Percentiles rank a stretch among this genome's conserved stretches.
Conservation (phyloP, 2,888 invertebrate species). For the Pherbina coryleti region DNA sequence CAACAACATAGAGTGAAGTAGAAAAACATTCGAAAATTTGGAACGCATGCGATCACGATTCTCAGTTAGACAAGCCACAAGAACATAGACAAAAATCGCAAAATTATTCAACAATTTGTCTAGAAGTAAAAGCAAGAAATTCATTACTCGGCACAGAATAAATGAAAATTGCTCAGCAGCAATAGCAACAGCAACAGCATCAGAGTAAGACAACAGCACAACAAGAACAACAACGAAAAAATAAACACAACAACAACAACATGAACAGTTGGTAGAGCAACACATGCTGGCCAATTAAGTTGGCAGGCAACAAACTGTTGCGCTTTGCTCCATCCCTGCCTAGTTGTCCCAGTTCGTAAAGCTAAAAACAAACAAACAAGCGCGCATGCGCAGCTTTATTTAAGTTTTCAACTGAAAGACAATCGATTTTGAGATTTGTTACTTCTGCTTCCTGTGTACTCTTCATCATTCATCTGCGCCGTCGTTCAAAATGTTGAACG, state of each 20-base stretch:
- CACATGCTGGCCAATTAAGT: slow-evolving; percentile 58
- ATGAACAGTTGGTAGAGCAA: slow-evolving; percentile 1
- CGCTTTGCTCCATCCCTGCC: slow-evolving; percentile 13
- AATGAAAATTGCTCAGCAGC: slow-evolving; percentile 10
- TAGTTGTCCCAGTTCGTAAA: background rate
- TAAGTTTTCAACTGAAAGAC: background rate
- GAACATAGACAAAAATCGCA: slow-evolving; percentile 30
- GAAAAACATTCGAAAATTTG: slow-evolving; percentile 45
- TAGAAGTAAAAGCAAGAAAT: slow-evolving; percentile 17
- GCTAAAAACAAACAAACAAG: background rate
- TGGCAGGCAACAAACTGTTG: slow-evolving; percentile 63
- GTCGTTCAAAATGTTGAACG: background rate
- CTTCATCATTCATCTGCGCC: background rate
- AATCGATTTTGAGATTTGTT: slow-evolving; percentile 5
- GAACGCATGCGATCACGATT: slow-evolving; percentile 40
- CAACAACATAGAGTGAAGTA: slow-evolving; percentile 40
- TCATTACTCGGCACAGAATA: slow-evolving; percentile 22
- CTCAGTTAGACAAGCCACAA: slow-evolving; percentile 19
- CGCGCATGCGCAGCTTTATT: background rate
- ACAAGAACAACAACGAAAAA: background rate
- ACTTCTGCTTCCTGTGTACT: background rate
- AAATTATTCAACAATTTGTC: slow-evolving; percentile 42
- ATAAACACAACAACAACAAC: slow-evolving; percentile 11
- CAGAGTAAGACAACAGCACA: no score
- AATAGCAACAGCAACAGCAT: background rate